These are phyloP conservation scores for Apodemus speciosus DNA, from an alignment of 2,113 vertebrate species.

Conservation along the genomic window DNA sequence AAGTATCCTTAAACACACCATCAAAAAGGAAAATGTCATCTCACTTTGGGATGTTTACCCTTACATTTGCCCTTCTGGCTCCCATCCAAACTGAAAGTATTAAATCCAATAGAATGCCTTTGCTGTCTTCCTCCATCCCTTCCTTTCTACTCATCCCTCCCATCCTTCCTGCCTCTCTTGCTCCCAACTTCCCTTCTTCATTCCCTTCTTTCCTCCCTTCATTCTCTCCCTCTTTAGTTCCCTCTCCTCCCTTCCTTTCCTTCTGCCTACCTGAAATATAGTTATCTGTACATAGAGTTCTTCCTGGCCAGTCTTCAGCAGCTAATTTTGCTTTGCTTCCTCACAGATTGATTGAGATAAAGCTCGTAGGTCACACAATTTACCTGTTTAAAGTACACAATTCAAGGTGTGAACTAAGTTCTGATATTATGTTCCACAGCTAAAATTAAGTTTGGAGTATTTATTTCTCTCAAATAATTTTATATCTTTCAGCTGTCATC, in stretches of 20 bases:
- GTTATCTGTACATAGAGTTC: neutral
- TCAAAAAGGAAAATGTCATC: neutral
- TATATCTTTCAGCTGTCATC: neutral
- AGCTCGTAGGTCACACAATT: neutral
- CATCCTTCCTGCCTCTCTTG: fast-evolving
- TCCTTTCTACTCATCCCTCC: neutral
- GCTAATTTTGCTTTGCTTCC: neutral
- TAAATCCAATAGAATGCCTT: neutral
- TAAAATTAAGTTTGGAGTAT: neutral
- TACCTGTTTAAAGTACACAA: neutral
- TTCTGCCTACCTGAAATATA: too few relatives aligned
- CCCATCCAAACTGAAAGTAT: neutral
- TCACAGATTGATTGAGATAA: neutral
- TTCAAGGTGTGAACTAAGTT: neutral
- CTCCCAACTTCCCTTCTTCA: neutral
- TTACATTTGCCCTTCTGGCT: neutral
- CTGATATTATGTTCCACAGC: neutral
- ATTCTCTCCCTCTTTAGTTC: too few relatives aligned
- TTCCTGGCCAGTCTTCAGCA: too few relatives aligned
- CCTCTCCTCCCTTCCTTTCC: too few relatives aligned
- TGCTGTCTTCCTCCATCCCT: neutral
- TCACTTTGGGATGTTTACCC: neutral
- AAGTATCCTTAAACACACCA: neutral
- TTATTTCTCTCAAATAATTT: neutral
- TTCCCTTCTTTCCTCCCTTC: fast-evolving